Evolutionary conservation across 2,797 vertebrate species (phyloP), one percentile per base, ranked within the genome.

Genomic region (Pseudomugil gertrudae): DNA sequence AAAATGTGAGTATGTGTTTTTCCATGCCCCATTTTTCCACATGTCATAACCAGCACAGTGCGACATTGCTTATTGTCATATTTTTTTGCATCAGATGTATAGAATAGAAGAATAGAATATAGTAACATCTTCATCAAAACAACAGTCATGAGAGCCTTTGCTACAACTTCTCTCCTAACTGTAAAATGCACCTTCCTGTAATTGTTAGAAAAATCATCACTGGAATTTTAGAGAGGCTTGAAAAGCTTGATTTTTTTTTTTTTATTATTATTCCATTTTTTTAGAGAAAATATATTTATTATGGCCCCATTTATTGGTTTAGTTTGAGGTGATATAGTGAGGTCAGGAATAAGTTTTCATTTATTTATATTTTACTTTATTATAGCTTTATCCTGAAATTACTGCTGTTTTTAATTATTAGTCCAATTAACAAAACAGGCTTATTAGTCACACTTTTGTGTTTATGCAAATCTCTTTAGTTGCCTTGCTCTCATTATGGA

Each of bases 181-280:
- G 2, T 33, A 8, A 36, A 19, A 40, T 59, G 2, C 3, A 17
- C 17, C 8, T 52, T 47, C 14, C 38, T 56, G 52, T 52, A 53
- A 27, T 53, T 11, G 11, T 24, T 30, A 15, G 36, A 27, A 51
- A n/a, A 51, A 3, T 27, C 14, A 11, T 29, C 32, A 32, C 32
- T 74, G 53, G 27, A 40, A 35, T 62, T 55, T 53, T 59, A 40
- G 36, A 61, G 51, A 69, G 48, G 47, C 52, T 64, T 4, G 53
- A 55, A 30, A 9, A 23, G 32, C 47, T 63, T 63, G 74, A 66
- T 63, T 61, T n/a, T n/a, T n/a, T n/a, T n/a, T n/a, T n/a, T n/a
- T n/a, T n/a, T n/a, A n/a, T n/a, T n/a, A n/a, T n/a, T n/a, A n/a
- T n/a, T n/a, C 13, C 4, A 13, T 26, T 14, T 57, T 54, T 63